phyloP scores from a whole-genome alignment of 2,797 vertebrate species.

The Pangasius mekongensis region DNA sequence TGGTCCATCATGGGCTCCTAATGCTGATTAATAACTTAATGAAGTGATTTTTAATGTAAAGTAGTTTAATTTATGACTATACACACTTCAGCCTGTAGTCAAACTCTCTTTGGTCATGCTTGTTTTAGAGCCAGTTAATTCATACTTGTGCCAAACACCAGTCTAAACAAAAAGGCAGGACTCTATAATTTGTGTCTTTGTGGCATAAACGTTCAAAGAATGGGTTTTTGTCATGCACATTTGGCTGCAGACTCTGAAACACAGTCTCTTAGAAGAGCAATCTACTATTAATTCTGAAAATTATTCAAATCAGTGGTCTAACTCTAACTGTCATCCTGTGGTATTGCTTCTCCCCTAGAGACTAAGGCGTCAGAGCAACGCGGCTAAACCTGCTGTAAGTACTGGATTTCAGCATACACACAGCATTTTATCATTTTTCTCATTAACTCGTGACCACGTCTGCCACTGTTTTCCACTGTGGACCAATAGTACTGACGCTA shows the following conservation, averaged over 20 bases:
- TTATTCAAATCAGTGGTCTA: not conserved
- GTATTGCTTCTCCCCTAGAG: conserved; percentile 71
- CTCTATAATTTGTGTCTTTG: conserved; percentile 13
- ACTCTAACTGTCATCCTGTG: conserved; percentile 4
- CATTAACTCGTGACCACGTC: not conserved
- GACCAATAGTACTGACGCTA: not conserved
- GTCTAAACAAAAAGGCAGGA: conserved; percentile 29
- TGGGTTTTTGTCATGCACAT: not conserved
- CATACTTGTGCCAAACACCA: conserved; percentile 20
- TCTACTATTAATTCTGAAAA: not conserved
- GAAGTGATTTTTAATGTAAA: not conserved
- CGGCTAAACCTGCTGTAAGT: conserved; percentile 76
- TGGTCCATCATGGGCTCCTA: not conserved
- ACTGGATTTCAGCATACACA: not conserved
- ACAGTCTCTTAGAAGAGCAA: not conserved
- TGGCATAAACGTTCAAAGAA: conserved; percentile 24
- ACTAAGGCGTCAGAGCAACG: conserved; percentile 72
- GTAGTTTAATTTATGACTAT: not conserved
- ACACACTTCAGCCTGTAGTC: not conserved
- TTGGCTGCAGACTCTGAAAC: not conserved
- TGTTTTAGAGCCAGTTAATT: conserved; percentile 29
- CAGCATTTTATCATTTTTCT: conserved; percentile 1
- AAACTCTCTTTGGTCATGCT: conserved; percentile 19
- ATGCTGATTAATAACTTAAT: not conserved
- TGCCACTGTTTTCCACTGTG: not conserved